Evolutionary conservation across 2,888 invertebrate species (phyloP), one percentile per base, ranked within the genome.

Genomic region (Xylota segnis): DNA sequence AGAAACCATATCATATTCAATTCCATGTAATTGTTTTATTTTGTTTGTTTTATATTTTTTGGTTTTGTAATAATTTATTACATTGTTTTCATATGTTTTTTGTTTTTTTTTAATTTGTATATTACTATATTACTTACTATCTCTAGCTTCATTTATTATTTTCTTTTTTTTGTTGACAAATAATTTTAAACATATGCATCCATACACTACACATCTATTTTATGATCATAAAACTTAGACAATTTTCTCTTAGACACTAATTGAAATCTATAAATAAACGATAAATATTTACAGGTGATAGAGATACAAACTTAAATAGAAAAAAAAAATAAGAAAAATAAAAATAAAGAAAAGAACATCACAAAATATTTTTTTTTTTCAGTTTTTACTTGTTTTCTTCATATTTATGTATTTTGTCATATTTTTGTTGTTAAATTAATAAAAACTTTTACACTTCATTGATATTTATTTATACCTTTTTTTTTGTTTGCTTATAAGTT

Each of bases 51-150:
- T 78, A 63, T 79, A 70, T 79, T 87, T 82, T 81, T 81, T 81
- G 84, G 79, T 84, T 86, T n/a, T 77, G 81, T 81, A 86, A 79
- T 82, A 86, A 81, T 77, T 81, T 87, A 81, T 76, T 86, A 86
- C 86, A 86, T 68, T 74, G 23, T 65, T 76, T 71, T 59, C n/a
- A 27, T 50, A n/a, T 75, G 59, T 23, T 47, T 68, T 76, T 54
- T 56, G 68, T 32, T 72, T 79, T 32, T 43, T 43, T 71, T 59
- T 54, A 82, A 63, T 76, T 78, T 83, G 63, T 68, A 72, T 75
- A 72, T 78, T 83, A 81, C 70, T 70, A 68, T 68, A 68, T 78
- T 83, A 77, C 37, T 72, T 56, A 58, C 66, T 79, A 83, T 54
- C 71, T 74, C 83, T 83, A 87, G 37, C 59, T 71, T 79, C 71